phyloP scores from a whole-genome alignment of 64 coral and sea anemone genomes.

The Pocillopora damicornis region DNA sequence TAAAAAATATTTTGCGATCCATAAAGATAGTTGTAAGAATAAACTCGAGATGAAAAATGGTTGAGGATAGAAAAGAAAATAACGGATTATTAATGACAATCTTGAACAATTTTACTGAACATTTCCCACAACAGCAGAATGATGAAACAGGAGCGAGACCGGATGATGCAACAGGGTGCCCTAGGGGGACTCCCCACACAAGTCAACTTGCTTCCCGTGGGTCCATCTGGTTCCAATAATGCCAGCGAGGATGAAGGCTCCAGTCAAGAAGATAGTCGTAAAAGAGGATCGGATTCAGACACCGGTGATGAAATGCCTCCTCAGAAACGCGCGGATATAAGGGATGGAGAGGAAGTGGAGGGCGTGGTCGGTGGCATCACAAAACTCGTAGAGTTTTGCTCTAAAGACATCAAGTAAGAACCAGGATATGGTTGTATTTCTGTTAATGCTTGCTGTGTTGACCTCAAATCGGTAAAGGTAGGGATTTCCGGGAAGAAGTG shows the following conservation, averaged over 20 bases:
- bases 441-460: neutral
- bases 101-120: neutral
- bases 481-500: too few species aligned
- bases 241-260: constrained; percentile 32
- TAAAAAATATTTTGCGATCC: too few species aligned
- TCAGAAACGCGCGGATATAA: constrained; percentile 46
- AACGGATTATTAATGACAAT: neutral
- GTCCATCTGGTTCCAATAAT: constrained; percentile 55
- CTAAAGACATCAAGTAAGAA: constrained; percentile 98
- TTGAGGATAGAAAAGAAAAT: too few species aligned
- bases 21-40: too few species aligned
- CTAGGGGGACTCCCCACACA: constrained; percentile 80
- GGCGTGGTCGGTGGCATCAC: constrained; percentile 82
- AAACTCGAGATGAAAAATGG: too few species aligned
- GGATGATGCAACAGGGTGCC: constrained; percentile 65
- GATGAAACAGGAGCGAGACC: constrained; percentile 78
- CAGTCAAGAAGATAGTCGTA: constrained; percentile 43
- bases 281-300: constrained; percentile 54
- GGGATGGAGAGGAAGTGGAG: constrained; percentile 65
- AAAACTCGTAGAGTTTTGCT: constrained; percentile 99
- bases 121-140: constrained; percentile 37
- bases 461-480: neutral
- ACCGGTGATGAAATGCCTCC: constrained; percentile 54
- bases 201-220: constrained; percentile 54
- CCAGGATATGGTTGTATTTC: neutral